Evolutionary conservation across 2,888 invertebrate species (phyloP).

Genomic region (Tanypteryx hageni): DNA sequence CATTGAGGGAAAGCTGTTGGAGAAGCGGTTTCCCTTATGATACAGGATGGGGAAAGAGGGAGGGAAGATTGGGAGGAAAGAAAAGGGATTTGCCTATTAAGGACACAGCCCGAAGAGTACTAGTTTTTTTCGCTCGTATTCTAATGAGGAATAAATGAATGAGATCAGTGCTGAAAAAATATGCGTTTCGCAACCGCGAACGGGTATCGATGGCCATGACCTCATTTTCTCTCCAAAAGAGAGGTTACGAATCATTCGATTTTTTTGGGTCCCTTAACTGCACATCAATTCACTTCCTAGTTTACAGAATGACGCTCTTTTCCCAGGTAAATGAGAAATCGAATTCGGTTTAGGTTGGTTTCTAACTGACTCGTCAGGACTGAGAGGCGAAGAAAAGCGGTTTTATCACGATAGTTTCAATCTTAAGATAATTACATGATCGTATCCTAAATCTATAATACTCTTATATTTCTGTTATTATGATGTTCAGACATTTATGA

Average conservation of each 20-base stretch:
- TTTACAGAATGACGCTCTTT: not conserved
- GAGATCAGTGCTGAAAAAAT: conserved; percentile 49
- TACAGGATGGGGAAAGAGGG: not conserved
- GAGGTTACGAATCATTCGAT: not conserved
- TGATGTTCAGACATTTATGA: no score
- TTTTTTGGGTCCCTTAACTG: not conserved
- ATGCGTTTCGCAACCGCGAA: conserved; percentile 27
- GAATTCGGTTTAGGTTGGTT: not conserved
- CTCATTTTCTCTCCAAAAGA: conserved; percentile 3
- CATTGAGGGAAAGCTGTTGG: conserved; percentile 27
- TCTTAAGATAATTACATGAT: no score
- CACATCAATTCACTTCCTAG: not conserved
- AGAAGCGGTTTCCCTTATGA: not conserved
- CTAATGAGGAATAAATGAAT: not conserved
- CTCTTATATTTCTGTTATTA: no score
- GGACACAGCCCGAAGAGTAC: not conserved
- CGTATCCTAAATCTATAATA: no score
- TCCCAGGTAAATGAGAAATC: not conserved
- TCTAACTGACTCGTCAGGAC: no score
- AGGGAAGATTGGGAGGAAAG: not conserved
- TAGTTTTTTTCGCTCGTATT: not conserved
- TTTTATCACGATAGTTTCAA: no score
- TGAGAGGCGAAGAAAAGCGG: no score
- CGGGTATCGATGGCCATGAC: conserved; percentile 55
- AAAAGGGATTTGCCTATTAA: not conserved